Base-by-base conservation (phyloP, 2,113 vertebrate species). In the Picathartes gymnocephalus region DNA sequence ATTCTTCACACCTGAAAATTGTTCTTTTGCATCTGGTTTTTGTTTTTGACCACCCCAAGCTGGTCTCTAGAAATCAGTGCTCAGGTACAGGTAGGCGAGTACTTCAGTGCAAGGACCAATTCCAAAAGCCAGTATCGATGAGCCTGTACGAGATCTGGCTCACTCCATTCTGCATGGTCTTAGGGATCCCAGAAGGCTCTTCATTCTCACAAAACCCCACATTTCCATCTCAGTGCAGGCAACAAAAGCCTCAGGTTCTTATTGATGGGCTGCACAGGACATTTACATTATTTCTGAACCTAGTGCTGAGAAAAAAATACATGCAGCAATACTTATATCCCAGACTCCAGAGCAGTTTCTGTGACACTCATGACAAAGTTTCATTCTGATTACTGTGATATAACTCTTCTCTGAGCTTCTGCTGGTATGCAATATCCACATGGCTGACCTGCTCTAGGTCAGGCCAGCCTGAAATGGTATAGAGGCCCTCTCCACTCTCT, bases 81-180 rank as follows among this genome's bases (percentile, higher is more conserved):
- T 88, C 72, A 40, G 33, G 24, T 48, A 31, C 11, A 61, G 54
- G 39, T 21, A 42, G 23, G 2, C 8, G n/a, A 70, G 7, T 56
- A 31, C 13, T 50, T 78, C 56, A 76, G 35, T 9, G 8, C 31
- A 37, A 25, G 13, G 17, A 56, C 13, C 17, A 73, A 14, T 54
- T 23, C 27, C 48, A 24, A 68, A 84, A 81, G 3, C 14, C 71
- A 27, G 0, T 51, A 31, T 10, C 44, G 37, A 27, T 79, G 3
- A 60, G 0, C 13, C 10, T 25, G 7, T 39, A 30, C 0, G 0
- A 91, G 47, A 35, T 24, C n/a, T 37, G 31, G 1, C 27, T 86
- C 17, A 12, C 21, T 70, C 33, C 12, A 22, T 62, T 33, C 69
- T 56, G 28, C n/a, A 60, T 10, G 44, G 35, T 47, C 35, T 12